Conservation (phyloP, 2,113 vertebrate genomes). For the Coregonus clupeaformis region DNA sequence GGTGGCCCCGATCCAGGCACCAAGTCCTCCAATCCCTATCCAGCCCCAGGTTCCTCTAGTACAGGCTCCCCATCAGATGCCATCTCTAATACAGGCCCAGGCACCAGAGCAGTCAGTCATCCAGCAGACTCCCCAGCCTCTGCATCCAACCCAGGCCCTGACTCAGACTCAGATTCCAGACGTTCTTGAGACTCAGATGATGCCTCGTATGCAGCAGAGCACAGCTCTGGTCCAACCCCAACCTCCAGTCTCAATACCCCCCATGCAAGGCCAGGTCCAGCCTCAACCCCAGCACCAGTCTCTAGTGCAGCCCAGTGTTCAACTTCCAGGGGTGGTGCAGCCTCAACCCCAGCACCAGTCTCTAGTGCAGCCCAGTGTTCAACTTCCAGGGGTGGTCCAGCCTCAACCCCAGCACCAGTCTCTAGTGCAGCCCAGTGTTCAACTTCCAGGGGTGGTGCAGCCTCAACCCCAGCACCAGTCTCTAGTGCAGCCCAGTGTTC, state of each 20-base stretch:
- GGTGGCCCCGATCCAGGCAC: conserved; percentile 46
- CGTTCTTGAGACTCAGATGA: conserved; percentile 42
- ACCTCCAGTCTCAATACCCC: conserved; percentile 21
- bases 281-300: conserved; percentile 6
- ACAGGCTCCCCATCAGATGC: conserved; percentile 47
- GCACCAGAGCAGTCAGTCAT: conserved; percentile 25
- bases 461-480: too few species aligned
- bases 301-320: too few species aligned
- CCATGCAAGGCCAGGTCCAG: conserved; percentile 43
- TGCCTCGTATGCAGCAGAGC: conserved; percentile 36
- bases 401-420: too few species aligned
- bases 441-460: too few species aligned
- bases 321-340: too few species aligned
- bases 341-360: too few species aligned
- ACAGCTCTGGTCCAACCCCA: conserved; percentile 46
- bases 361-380: too few species aligned
- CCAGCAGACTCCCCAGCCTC: conserved; percentile 27
- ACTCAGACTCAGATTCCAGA: conserved; percentile 34
- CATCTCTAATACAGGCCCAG: conserved; percentile 24
- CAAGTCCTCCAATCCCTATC: conserved; percentile 46
- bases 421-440: too few species aligned
- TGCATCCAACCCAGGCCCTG: conserved; percentile 16
- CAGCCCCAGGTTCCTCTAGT: conserved; percentile 50
- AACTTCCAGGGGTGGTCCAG: too few species aligned
- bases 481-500: too few species aligned